These are phyloP conservation scores for Zaprionus inermis DNA, from an alignment of 1,140 invertebrate genomes.

Conservation along the genomic window DNA sequence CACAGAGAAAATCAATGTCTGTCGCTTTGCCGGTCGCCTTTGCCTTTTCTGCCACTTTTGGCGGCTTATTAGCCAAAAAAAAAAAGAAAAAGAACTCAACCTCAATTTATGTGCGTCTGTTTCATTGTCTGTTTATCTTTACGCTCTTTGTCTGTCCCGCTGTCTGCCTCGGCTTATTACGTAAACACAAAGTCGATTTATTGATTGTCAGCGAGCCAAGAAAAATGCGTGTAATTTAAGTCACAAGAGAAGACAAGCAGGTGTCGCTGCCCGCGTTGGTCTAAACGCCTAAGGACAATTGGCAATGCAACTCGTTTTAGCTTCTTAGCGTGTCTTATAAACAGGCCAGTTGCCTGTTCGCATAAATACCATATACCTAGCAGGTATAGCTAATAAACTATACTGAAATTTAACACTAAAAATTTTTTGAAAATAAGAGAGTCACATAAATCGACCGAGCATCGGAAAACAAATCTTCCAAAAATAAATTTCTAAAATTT, in stretches of 20 bases:
- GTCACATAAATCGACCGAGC: too few species aligned
- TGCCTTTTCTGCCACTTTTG: constrained; percentile 46
- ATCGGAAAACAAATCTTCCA: too few species aligned
- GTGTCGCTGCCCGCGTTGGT: background rate
- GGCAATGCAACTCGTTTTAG: background rate
- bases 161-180: constrained; percentile 26
- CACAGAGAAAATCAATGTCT: constrained; percentile 66
- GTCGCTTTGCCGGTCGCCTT: constrained; percentile 30
- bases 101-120: constrained; percentile 32
- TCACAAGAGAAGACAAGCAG: background rate
- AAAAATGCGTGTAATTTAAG: constrained; percentile 11
- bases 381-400: too few species aligned
- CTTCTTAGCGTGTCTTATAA: background rate
- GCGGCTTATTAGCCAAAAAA: constrained; percentile 59
- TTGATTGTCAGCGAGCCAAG: constrained; percentile 37
- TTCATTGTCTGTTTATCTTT: constrained; percentile 40
- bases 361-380: too few species aligned
- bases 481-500: too few species aligned
- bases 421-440: too few species aligned
- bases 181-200: constrained; percentile 36
- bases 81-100: constrained; percentile 31
- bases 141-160: constrained; percentile 1
- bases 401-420: too few species aligned
- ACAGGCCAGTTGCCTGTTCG: too few species aligned
- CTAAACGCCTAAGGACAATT: background rate